phyloP scores from a whole-genome alignment of 2,797 vertebrate genomes.

The Zalophus californianus region DNA sequence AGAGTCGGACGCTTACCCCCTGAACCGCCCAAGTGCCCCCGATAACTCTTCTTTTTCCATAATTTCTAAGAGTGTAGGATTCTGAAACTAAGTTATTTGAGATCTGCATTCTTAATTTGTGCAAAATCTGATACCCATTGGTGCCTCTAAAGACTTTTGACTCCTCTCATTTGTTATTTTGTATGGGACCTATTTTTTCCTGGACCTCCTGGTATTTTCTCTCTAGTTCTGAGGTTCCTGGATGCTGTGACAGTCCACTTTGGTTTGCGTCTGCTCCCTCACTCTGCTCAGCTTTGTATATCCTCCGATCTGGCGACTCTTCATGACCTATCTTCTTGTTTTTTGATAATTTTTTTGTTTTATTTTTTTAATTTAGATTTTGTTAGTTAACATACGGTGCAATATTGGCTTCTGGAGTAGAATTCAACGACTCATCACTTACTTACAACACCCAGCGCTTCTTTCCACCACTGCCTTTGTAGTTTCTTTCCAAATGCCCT shows the following conservation, averaged over 20 bases:
- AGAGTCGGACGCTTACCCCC: too few relatives aligned
- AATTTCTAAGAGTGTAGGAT: neutral
- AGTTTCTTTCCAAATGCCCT: neutral
- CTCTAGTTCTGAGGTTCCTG: neutral
- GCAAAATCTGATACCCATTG: neutral
- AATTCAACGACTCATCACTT: neutral
- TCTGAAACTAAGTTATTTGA: neutral
- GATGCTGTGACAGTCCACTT: neutral
- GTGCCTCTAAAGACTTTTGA: neutral
- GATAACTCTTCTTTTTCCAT: neutral
- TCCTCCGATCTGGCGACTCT: neutral
- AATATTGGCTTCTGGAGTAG: neutral
- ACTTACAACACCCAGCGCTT: neutral
- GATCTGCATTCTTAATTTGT: neutral
- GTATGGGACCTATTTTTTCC: neutral
- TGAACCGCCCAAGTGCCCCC: too few relatives aligned
- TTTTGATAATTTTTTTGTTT: neutral
- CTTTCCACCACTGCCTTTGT: neutral
- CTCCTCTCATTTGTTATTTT: neutral
- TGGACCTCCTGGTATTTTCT: too few relatives aligned
- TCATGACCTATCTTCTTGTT: neutral
- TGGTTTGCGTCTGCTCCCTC: accelerated
- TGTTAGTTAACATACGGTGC: neutral
- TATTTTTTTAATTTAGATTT: neutral
- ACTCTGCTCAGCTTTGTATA: neutral